phyloP scores from a whole-genome alignment of 2,797 vertebrate species.

The Megalops cyprinoides region DNA sequence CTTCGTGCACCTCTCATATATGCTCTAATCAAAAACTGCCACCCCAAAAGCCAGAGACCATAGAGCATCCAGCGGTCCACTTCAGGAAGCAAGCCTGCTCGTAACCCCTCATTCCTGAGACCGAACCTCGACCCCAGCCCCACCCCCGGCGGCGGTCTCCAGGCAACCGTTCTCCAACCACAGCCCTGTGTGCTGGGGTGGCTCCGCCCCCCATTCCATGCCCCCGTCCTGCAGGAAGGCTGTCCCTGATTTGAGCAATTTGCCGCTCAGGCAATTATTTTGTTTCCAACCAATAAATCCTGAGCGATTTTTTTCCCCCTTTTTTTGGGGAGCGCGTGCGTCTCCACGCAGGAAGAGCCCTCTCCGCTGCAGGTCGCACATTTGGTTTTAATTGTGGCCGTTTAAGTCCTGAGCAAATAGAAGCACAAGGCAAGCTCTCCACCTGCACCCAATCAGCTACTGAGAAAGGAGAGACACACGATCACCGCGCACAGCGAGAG shows the following conservation, averaged over 20 bases:
- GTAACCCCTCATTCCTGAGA: too few species aligned
- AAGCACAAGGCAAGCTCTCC: conserved; percentile 30
- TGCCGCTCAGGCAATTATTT: conserved; percentile 50
- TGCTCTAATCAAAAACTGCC: too few species aligned
- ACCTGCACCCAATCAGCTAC: conserved; percentile 38
- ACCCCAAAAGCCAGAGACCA: too few species aligned
- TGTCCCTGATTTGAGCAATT: conserved; percentile 25
- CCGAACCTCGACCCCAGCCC: neutral
- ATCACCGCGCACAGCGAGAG: too few species aligned
- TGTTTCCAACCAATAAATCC: conserved; percentile 56
- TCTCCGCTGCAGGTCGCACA: conserved; percentile 25
- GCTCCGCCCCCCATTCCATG: neutral
- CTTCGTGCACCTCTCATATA: too few species aligned
- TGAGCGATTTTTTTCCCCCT: conserved; percentile 42
- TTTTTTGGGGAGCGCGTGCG: too few species aligned
- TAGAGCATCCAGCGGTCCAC: too few species aligned
- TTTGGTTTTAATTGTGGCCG: conserved; percentile 34
- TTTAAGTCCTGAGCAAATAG: conserved; percentile 29
- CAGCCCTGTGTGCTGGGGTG: neutral
- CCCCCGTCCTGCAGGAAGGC: neutral
- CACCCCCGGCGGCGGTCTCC: neutral
- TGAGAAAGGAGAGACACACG: conserved; percentile 12
- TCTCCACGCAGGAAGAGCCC: too few species aligned
- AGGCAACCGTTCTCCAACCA: neutral
- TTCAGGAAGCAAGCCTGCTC: too few species aligned